These are phyloP conservation scores for Echinops telfairi DNA, from an alignment of 2,113 vertebrate genomes.

Conservation along the genomic window DNA sequence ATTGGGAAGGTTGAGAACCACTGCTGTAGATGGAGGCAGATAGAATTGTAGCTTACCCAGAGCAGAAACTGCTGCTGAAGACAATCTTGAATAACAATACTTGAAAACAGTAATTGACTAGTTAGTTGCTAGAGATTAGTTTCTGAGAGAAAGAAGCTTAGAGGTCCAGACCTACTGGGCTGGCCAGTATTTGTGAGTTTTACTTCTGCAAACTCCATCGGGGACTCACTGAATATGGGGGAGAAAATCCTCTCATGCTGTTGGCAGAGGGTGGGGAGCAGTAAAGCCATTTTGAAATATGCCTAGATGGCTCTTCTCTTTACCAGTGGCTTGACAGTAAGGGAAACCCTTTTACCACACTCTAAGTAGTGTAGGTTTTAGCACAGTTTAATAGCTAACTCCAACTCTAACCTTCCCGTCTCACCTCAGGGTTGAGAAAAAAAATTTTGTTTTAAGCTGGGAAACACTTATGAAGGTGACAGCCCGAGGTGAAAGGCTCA, in stretches of 20 bases:
- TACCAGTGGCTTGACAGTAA: neutral
- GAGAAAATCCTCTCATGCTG: neutral
- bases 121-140: neutral
- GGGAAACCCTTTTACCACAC: neutral
- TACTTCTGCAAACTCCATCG: neutral
- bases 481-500: neutral
- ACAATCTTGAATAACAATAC: neutral
- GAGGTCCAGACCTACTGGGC: neutral
- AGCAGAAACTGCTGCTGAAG: neutral
- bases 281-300: neutral
- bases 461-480: neutral
- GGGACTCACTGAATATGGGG: neutral
- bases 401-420: neutral
- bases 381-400: neutral
- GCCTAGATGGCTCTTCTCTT: neutral
- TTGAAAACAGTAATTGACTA: neutral
- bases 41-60: neutral
- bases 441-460: neutral
- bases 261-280: neutral
- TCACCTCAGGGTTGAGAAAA: neutral
- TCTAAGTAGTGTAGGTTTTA: neutral
- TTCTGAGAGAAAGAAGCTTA: neutral
- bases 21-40: neutral
- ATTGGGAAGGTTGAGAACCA: neutral
- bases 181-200: neutral